Base-by-base conservation (phyloP, 35 echinoderm and acorn worm species). In the Acanthaster planci region DNA sequence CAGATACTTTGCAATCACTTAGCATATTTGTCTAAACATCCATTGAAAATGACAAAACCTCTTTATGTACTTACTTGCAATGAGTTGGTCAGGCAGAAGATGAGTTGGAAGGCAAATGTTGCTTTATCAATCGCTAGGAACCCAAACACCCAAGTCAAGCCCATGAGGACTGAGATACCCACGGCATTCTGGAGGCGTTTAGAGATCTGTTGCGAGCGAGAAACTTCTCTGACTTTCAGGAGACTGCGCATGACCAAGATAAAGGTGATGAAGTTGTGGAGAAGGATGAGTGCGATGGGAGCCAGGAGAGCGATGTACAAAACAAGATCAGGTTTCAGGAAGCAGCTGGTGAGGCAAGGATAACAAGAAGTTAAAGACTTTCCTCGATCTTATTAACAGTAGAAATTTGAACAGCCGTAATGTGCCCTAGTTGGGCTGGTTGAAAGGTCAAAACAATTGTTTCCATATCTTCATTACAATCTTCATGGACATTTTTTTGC, bases 231-330 rank as follows among this genome's bases (percentile, higher is more conserved):
- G 22, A 67, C 86, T 64, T 93, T 81, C 76, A 90, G 58, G 21
- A 94, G 77, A 40, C 79, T 84, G 7, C 79, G 82, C n/a, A 90
- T 76, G 16, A 94, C 92, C 17, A 94, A 8, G 2, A 90, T 10
- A 37, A 94, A 90, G 38, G 86, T 87, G 75, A 94, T 78, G 83
- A 89, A 44, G 51, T 94, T 94, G 87, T 86, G 77, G 57, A 82
- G 12, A 57, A 94, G 82, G 57, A 90, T 67, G 52, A 94, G 53
- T 5, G 67, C 92, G 36, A 94, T 82, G 2, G 92, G 92, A 34
- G 77, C 36, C 0, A 94, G 56, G 16, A 94, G 82, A 12, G 55
- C 87, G n/a, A 94, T 4, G 83, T 38, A 90, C 82, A 94, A 82
- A 5, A 60, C 88, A 18, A 16, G 53, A 23, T 59, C 84, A n/a